Base-by-base conservation (phyloP, 2,888 invertebrate genomes). In the Tipula vernalis region DNA sequence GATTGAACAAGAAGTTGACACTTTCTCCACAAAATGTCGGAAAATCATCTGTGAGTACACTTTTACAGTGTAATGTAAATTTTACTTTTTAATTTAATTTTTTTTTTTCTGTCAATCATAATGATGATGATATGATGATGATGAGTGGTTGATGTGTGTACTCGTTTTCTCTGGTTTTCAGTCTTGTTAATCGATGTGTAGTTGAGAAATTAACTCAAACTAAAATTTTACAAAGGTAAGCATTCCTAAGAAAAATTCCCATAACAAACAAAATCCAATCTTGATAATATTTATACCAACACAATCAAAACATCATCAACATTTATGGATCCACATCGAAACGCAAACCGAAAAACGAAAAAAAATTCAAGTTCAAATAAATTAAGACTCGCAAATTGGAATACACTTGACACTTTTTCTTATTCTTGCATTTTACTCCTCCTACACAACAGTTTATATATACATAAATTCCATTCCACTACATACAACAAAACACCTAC, bases 11-110 rank as follows among this genome's bases (percentile, higher is more conserved):
- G 71, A 71, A 71, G 71, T 71, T 71, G 71, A 71, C 71, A 84
- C 36, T 41, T 84, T 84, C 84, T 84, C 84, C 84, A 84, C 84
- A 85, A 85, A 85, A 85, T 85, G 85, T 85, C 85, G 85, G 85
- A 85, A 85, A 85, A 85, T 85, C 85, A 85, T 85, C 85, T 85
- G 85, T 85, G 42, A 85, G 85, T 85, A 85, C 85, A 85, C 42
- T 84, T 39, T 84, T 39, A 84, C 84, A 84, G 84, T 84, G 84
- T 84, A 84, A 15, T 39, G 36, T 84, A 39, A 84, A 84, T 39
- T 84, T 39, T 84, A n/a, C 15, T 39, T 84, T 84, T 84, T 84
- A 84, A 71, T 71, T n/a, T n/a, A n/a, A 36, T 84, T 84, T 39
- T 84, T 41, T 84, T 84, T 39, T 15, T 84, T 36, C 84, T 84